Evolutionary conservation across 2,888 invertebrate genomes (phyloP).

Genomic region (Epinotia ramella): DNA sequence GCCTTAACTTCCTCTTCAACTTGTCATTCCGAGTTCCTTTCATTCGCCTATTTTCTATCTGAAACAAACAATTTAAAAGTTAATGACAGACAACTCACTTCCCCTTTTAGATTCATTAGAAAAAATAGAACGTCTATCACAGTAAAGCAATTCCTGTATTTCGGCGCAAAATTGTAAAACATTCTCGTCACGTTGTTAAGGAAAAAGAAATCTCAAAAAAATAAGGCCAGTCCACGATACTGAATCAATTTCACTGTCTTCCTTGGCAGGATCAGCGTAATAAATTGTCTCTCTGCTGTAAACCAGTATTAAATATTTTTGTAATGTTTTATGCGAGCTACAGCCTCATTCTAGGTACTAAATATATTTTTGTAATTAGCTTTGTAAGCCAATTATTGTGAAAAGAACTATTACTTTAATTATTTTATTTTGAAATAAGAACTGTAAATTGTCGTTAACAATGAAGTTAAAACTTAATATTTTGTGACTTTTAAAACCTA

Average conservation of each 20-base stretch:
- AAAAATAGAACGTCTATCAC: conserved; percentile 30
- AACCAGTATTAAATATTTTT: conserved; percentile 48
- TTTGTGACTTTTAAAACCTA: too few species aligned
- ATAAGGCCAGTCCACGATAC: conserved; percentile 52
- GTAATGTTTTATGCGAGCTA: conserved; percentile 9
- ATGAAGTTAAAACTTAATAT: too few species aligned
- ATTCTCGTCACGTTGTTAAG: conserved; percentile 52
- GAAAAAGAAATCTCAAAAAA: conserved; percentile 50
- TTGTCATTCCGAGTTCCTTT: background rate
- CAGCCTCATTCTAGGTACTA: background rate
- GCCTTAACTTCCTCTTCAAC: background rate
- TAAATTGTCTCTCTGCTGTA: conserved; percentile 54
- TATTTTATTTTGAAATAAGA: background rate
- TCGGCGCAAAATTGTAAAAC: conserved; percentile 49
- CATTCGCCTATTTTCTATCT: conserved; percentile 10
- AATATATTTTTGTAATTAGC: background rate
- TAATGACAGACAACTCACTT: background rate
- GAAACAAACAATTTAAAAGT: conserved; percentile 31
- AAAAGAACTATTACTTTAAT: background rate
- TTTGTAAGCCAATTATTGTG: conserved; percentile 4
- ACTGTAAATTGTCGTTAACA: background rate
- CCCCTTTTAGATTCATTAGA: background rate
- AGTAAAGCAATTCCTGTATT: conserved; percentile 28
- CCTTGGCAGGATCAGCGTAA: conserved; percentile 58
- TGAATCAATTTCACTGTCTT: conserved; percentile 61